A percentile compares a stretch with the other conserved stretches of the same genome.
Conservation (phyloP, 2,888 invertebrate species). For the Pristionchus maxplancki region DNA sequence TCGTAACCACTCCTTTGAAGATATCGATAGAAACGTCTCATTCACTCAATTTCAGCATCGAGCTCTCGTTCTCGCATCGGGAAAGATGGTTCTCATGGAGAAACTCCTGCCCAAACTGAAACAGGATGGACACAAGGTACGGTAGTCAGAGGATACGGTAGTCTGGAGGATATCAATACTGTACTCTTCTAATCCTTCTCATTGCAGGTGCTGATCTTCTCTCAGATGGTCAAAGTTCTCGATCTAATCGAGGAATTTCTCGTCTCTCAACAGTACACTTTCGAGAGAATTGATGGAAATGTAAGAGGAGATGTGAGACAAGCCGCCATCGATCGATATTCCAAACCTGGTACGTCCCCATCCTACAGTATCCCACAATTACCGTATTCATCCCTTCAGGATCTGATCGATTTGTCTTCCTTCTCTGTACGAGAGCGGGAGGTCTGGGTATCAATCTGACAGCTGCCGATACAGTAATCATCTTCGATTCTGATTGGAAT, state of each 20-base stretch:
- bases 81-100: constrained; percentile 98
- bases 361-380: neutral
- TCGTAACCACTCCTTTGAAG: neutral
- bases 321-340: constrained; percentile 99
- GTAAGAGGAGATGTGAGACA: constrained; percentile 97
- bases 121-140: constrained; percentile 94
- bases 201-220: constrained; percentile 78
- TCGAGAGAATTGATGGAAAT: constrained; percentile 96
- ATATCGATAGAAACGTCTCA: neutral
- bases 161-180: neutral
- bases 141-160: neutral
- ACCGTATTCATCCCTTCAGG: constrained; percentile 84
- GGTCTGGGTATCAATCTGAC: constrained; percentile 97
- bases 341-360: constrained; percentile 84
- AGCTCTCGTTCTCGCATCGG: constrained; percentile 82
- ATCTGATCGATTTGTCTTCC: constrained; percentile 96
- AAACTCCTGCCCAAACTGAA: constrained; percentile 96
- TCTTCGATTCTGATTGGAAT: constrained; percentile 99
- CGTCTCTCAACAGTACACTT: constrained; percentile 91
- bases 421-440: constrained; percentile 98
- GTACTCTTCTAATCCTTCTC: neutral
- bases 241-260: constrained; percentile 99
- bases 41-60: neutral
- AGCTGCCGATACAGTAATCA: constrained; percentile 99
- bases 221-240: constrained; percentile 94